Conservation (phyloP, 1,140 invertebrate species). For the Rhopalosiphum maidis region DNA sequence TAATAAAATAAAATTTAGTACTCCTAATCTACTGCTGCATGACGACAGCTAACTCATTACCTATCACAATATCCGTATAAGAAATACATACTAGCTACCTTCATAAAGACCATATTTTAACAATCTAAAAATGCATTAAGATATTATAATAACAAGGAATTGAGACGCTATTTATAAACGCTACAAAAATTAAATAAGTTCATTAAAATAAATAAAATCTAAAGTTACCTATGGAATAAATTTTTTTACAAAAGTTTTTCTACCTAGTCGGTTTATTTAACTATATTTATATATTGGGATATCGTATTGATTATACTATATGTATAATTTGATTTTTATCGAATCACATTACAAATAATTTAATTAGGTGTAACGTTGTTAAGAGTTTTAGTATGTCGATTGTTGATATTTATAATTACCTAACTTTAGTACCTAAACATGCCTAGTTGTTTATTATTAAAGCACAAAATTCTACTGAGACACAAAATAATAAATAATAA, state of each 20-base stretch:
- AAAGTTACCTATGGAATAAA: not conserved
- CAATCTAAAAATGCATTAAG: not conserved
- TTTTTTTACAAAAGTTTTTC: not conserved
- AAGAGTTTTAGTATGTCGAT: too few species aligned
- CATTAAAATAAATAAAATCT: not conserved
- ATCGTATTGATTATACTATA: too few species aligned
- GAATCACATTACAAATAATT: too few species aligned
- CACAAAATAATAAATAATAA: too few species aligned
- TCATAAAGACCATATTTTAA: not conserved
- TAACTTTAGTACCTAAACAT: too few species aligned
- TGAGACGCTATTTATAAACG: not conserved
- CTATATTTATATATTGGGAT: too few species aligned
- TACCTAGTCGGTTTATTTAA: too few species aligned
- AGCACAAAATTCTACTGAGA: too few species aligned
- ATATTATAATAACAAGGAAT: not conserved
- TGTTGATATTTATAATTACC: too few species aligned
- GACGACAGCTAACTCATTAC: not conserved
- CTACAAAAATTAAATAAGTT: not conserved
- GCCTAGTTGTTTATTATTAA: too few species aligned
- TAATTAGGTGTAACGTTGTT: too few species aligned
- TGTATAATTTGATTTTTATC: too few species aligned
- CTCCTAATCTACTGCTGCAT: slow-evolving; percentile 20
- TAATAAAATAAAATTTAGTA: slow-evolving; percentile 34
- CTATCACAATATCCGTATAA: not conserved
- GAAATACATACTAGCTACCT: not conserved